Evolutionary conservation across 2,888 invertebrate species (phyloP).

Genomic region (Ormyrus nitidulus): DNA sequence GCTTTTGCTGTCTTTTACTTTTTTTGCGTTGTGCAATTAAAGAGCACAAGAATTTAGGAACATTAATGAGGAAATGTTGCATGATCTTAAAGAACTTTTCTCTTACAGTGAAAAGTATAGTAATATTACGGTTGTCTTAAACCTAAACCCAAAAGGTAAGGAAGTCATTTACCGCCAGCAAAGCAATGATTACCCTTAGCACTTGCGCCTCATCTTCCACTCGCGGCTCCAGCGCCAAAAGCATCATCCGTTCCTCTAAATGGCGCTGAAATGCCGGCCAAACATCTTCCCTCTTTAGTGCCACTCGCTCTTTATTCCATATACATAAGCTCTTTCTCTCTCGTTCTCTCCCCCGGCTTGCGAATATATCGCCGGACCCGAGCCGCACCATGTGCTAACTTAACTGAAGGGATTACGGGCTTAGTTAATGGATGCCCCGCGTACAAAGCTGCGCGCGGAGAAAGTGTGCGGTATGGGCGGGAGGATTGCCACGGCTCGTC

Average conservation of each 20-base stretch:
- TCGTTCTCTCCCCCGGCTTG: no score
- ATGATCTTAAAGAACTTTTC: no score
- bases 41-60: no score
- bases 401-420: constrained; percentile 73
- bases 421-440: constrained; percentile 73
- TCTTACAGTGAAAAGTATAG: no score
- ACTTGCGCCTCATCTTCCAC: constrained; percentile 1
- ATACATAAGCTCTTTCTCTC: constrained; percentile 18
- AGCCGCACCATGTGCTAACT: constrained; percentile 73
- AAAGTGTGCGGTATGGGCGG: not conserved
- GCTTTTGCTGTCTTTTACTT: no score
- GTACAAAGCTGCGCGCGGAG: constrained; percentile 1
- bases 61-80: no score
- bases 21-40: no score
- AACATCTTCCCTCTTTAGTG: constrained; percentile 14
- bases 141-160: no score
- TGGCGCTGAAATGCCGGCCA: constrained; percentile 22
- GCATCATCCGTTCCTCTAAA: constrained; percentile 30
- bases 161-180: constrained; percentile 17
- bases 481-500: not conserved
- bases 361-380: constrained; percentile 20
- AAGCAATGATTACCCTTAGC: constrained; percentile 28
- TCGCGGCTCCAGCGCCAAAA: not conserved
- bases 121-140: no score
- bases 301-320: constrained; percentile 17